A percentile compares a stretch with the other conserved stretches of the same genome.
Evolutionary conservation across 2,113 vertebrate species (phyloP).

Genomic region (Limnothrissa miodon): DNA sequence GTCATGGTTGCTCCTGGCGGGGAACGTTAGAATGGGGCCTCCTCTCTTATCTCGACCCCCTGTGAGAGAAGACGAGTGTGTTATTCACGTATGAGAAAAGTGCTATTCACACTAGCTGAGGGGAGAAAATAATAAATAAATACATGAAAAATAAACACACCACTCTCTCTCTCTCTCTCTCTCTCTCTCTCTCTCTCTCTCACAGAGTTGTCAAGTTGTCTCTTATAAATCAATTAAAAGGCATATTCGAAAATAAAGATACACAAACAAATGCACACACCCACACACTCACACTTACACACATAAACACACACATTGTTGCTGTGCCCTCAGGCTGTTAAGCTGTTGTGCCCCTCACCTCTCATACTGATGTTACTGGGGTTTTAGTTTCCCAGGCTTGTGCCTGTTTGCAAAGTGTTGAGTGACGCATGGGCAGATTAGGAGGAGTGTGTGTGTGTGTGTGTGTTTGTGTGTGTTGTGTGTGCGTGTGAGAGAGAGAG

Average conservation of each 20-base stretch:
- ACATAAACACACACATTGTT: not conserved
- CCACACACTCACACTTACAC: not conserved
- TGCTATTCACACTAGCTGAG: not conserved
- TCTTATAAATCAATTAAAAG: not conserved
- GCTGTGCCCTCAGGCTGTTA: not conserved
- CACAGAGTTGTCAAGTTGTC: not conserved
- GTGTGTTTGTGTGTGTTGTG: not conserved
- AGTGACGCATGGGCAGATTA: not conserved
- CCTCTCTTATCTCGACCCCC: conserved; percentile 97
- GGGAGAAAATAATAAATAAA: not conserved
- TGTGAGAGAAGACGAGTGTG: conserved; percentile 54
- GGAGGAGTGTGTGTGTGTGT: not conserved
- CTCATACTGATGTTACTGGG: not conserved
- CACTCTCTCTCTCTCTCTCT: not conserved
- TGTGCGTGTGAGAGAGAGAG: not conserved
- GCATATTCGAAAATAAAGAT: not conserved
- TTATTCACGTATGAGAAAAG: not conserved
- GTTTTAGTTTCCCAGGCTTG: not conserved
- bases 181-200: not conserved
- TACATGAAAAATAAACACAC: not conserved
- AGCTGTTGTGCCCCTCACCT: not conserved
- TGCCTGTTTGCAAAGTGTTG: not conserved
- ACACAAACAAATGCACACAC: not conserved
- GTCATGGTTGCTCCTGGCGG: conserved; percentile 96
- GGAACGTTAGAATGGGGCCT: conserved; percentile 95